Base-by-base conservation (phyloP, 2,797 vertebrate genomes). In the Antennarius maculatus region DNA sequence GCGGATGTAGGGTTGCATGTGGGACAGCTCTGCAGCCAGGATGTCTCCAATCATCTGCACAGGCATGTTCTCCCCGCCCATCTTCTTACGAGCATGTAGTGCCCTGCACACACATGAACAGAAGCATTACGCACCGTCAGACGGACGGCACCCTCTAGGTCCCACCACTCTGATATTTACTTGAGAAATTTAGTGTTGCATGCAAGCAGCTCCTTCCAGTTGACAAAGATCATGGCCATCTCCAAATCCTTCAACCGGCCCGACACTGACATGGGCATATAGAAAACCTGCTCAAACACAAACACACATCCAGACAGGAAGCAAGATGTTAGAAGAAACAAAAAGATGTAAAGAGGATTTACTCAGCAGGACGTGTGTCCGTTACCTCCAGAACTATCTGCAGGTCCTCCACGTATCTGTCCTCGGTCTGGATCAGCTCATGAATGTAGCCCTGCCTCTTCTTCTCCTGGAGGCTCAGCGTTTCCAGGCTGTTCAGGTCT, bases 381-480 rank as follows among this genome's bases (percentile, higher is more conserved):
- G 2, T 73, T 86, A 99, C 97, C 94, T 99, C 97, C 42, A 95
- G 15, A 0, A 97, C 97, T 0, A 97, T 94, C 83, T 96, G 94
- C 48, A 99, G 91, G 67, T 99, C 97, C 0, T 96, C 94, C 91
- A 97, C 92, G 5, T 99, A 98, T 62, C 91, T 92, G 77, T 99
- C 97, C 72, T 99, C 97, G 0, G 97, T 96, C 88, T 96, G 91
- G 18, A 99, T 94, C 83, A 99, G 94, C 77, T 99, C 97, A 0
- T 99, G 95, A 64, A 98, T 97, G 85, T 98, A 98, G 65, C 96
- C 97, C 86, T 99, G 97, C 54, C 97, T 92, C 56, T 98, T 99
- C 88, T 96, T 95, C 88, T 99, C 97, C 77, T 92, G 92, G 0
- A 95, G 93, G 29, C 93, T 94, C 95, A 98, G 90, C 0, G 95